A percentile compares a stretch with the other conserved stretches of the same genome.
Evolutionary conservation across 2,797 vertebrate genomes (phyloP).

Genomic region (Podarcis lilfordi): DNA sequence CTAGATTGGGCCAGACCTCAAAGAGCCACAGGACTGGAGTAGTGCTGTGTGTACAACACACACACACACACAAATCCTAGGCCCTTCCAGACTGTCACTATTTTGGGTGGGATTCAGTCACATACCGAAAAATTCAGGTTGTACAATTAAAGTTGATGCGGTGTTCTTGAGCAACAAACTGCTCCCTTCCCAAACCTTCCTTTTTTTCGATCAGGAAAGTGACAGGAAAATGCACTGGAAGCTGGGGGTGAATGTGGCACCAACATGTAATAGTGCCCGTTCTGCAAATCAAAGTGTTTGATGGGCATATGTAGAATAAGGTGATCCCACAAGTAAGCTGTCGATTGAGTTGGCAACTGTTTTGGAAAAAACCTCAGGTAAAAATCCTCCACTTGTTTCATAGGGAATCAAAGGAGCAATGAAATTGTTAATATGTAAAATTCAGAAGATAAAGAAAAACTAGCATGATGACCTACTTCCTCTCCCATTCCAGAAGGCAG

Average conservation of each 20-base stretch:
- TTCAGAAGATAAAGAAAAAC: constrained; percentile 3
- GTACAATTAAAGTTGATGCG: too few relatives aligned
- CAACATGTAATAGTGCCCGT: too few relatives aligned
- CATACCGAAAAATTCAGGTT: too few relatives aligned
- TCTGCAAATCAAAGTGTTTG: too few relatives aligned
- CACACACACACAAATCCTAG: too few relatives aligned
- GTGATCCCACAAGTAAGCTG: not conserved
- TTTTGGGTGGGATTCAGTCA: too few relatives aligned
- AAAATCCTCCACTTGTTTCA: not conserved
- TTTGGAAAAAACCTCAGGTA: not conserved
- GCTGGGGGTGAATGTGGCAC: too few relatives aligned
- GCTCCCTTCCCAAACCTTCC: too few relatives aligned
- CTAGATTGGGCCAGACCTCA: not conserved
- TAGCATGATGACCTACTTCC: constrained; percentile 5
- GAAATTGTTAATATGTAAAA: not conserved
- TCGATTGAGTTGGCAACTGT: not conserved
- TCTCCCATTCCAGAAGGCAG: constrained; percentile 15
- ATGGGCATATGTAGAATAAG: not conserved
- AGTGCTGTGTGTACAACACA: too few relatives aligned
- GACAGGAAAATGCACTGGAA: not conserved
- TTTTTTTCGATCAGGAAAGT: too few relatives aligned
- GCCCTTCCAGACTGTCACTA: too few relatives aligned
- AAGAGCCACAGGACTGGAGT: not conserved
- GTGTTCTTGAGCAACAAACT: too few relatives aligned
- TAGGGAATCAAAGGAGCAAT: not conserved